Conservation (phyloP, 2,888 invertebrate genomes). For the Nomada ferruginata region DNA sequence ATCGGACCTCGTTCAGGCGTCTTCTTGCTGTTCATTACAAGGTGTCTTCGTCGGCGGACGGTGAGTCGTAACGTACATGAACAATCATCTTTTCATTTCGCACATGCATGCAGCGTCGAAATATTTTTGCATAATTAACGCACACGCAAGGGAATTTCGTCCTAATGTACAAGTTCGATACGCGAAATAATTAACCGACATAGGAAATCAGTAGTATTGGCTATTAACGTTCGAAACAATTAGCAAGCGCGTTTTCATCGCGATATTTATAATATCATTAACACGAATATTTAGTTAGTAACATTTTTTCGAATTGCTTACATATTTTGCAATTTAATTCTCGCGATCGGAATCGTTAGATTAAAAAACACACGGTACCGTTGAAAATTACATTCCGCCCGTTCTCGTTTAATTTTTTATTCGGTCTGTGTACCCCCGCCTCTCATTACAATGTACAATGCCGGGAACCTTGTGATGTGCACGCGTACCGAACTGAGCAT, state of each 20-base stretch:
- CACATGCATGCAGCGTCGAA: too few species aligned
- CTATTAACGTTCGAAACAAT: too few species aligned
- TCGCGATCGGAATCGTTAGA: not conserved
- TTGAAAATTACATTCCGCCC: not conserved
- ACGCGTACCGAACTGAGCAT: slow-evolving; percentile 60
- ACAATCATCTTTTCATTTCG: too few species aligned
- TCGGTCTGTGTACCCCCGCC: slow-evolving; percentile 25
- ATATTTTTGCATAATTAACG: too few species aligned
- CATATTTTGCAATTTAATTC: not conserved
- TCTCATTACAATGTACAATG: slow-evolving; percentile 52
- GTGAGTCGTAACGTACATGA: not conserved
- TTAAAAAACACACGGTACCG: too few species aligned
- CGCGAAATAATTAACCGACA: too few species aligned
- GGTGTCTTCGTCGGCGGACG: not conserved
- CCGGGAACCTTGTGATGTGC: slow-evolving; percentile 44
- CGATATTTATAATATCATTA: too few species aligned
- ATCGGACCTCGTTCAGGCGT: slow-evolving; percentile 27
- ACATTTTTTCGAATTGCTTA: not conserved
- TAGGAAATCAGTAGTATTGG: too few species aligned
- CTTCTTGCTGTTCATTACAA: not conserved
- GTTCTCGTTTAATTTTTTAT: slow-evolving; percentile 12
- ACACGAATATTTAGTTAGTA: not conserved
- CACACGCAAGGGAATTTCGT: too few species aligned
- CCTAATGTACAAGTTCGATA: too few species aligned
- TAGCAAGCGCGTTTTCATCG: too few species aligned